Evolutionary conservation across 2,113 vertebrate genomes (phyloP).

Genomic region (Eonycteris spelaea): DNA sequence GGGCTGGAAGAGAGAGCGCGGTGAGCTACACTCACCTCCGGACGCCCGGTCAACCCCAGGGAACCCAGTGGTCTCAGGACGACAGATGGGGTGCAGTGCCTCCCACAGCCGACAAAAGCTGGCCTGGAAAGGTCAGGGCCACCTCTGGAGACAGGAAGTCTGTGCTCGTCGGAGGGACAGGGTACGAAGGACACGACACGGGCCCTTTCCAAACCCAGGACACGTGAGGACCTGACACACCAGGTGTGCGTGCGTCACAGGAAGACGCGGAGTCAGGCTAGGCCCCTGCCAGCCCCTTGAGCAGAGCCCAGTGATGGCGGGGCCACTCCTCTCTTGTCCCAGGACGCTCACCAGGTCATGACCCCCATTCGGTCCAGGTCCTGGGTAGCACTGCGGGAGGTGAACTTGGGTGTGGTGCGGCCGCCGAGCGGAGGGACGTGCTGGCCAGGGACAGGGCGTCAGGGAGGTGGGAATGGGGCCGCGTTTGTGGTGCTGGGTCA

Average conservation of each 20-base stretch:
- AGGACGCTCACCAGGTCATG: slow-evolving; percentile 92
- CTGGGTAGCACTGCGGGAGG: slow-evolving; percentile 90
- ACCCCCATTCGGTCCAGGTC: slow-evolving; percentile 95
- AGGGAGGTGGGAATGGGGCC: slow-evolving; percentile 93
- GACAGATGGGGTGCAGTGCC: background rate
- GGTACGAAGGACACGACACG: background rate
- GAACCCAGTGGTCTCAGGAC: background rate
- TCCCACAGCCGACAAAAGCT: background rate
- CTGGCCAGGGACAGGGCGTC: slow-evolving; percentile 95
- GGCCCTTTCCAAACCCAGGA: background rate
- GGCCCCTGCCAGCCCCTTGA: background rate
- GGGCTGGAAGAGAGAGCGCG: slow-evolving; percentile 87
- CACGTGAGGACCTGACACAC: background rate
- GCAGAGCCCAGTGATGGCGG: background rate
- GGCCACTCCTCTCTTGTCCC: background rate
- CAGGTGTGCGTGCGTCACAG: background rate
- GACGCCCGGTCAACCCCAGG: background rate
- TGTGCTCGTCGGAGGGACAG: background rate
- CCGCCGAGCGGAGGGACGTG: slow-evolving; percentile 91
- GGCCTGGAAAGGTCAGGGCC: background rate
- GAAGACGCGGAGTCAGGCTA: background rate
- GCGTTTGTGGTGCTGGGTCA: slow-evolving; percentile 90
- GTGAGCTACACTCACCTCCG: slow-evolving; percentile 41
- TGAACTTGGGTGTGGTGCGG: slow-evolving; percentile 92
- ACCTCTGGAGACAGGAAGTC: background rate